Evolutionary conservation across 2,888 invertebrate species (phyloP).

Genomic region (Melanotus villosus): DNA sequence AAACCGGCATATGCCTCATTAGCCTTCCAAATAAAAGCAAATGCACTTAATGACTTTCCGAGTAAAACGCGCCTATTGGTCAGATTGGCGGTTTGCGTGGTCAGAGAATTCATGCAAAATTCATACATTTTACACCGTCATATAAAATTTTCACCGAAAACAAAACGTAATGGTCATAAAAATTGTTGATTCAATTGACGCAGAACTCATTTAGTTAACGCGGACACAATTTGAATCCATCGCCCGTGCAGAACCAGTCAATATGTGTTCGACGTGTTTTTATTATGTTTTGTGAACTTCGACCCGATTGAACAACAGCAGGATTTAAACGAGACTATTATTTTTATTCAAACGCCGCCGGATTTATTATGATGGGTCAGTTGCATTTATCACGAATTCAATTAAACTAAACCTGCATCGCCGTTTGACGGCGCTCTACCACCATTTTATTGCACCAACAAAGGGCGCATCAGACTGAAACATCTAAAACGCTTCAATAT

Average conservation of each 20-base stretch:
- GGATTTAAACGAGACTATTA: constrained; percentile 43
- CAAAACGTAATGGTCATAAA: constrained; percentile 30
- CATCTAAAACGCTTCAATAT: constrained; percentile 27
- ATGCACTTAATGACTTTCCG: constrained; percentile 8
- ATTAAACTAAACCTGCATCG: constrained; percentile 41
- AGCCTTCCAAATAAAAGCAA: constrained; percentile 22
- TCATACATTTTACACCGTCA: constrained; percentile 25
- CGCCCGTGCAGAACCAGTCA: constrained; percentile 29
- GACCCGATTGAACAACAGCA: constrained; percentile 50
- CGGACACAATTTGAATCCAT: constrained; percentile 36
- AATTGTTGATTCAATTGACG: constrained; percentile 38
- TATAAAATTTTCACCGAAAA: constrained; percentile 22
- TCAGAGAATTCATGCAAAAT: constrained; percentile 35
- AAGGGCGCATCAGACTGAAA: constrained; percentile 31
- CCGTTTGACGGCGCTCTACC: constrained; percentile 37
- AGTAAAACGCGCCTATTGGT: constrained; percentile 29
- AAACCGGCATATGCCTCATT: constrained; percentile 18
- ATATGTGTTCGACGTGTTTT: constrained; percentile 37
- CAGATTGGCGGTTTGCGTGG: constrained; percentile 32
- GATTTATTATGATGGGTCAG: constrained; percentile 53
- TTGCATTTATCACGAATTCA: constrained; percentile 46
- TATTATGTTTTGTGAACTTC: constrained; percentile 49
- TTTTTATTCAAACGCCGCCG: constrained; percentile 45
- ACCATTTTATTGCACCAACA: constrained; percentile 35
- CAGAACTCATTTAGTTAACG: constrained; percentile 36